Evolutionary conservation across 1,140 invertebrate genomes (phyloP).

Genomic region (Anoplolepis gracilipes): DNA sequence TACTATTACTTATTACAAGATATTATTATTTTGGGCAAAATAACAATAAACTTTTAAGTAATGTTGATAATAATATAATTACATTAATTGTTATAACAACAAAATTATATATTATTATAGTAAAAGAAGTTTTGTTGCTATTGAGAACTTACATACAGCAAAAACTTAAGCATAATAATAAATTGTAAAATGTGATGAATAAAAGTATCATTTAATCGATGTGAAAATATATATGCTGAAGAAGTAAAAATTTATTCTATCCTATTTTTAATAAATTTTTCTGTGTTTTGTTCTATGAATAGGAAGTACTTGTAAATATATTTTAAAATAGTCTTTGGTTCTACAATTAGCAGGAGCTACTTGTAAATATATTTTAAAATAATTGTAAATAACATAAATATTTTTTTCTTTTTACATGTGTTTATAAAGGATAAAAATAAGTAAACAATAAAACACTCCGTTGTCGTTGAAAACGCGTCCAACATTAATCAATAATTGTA

Average conservation of each 20-base stretch:
- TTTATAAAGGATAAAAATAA: neutral
- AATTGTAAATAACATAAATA: neutral
- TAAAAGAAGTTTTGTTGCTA: neutral
- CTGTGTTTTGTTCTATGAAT: neutral
- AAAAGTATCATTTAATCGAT: neutral
- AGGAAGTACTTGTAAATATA: neutral
- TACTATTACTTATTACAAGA: too few species aligned
- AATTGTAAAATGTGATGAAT: too few species aligned
- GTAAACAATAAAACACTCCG: neutral
- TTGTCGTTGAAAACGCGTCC: neutral
- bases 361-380: neutral
- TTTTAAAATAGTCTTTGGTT: too few species aligned
- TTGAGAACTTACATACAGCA: neutral
- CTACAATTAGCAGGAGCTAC: too few species aligned
- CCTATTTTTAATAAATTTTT: constrained; percentile 8
- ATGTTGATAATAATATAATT: constrained; percentile 10
- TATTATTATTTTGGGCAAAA: neutral
- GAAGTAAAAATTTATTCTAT: neutral
- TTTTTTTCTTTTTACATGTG: neutral
- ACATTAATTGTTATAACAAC: neutral
- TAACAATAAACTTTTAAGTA: neutral
- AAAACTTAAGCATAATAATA: neutral
- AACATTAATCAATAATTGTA: constrained; percentile 18
- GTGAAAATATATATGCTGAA: neutral
- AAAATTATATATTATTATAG: neutral